phyloP scores from a whole-genome alignment of 1,140 invertebrate species.

The Branchinecta lynchi region DNA sequence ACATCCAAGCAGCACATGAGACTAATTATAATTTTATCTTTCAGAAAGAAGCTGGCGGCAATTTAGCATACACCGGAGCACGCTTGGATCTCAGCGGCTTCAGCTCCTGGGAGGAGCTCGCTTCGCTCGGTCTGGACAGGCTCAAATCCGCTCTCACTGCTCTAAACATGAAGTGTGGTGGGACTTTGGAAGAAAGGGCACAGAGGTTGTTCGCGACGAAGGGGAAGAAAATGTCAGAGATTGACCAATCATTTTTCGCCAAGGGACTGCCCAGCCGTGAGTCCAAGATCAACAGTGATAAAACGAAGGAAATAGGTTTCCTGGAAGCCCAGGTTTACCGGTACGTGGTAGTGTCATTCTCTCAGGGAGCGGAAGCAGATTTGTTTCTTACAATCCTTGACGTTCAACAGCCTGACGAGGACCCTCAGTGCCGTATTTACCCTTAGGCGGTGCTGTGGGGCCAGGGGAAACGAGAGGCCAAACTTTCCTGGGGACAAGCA shows the following conservation, averaged over 20 bases:
- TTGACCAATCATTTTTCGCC: slow-evolving; percentile 78
- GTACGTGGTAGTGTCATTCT: slow-evolving; percentile 27
- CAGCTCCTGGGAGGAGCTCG: slow-evolving; percentile 87
- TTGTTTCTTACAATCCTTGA: too few relatives aligned
- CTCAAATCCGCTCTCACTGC: slow-evolving; percentile 95
- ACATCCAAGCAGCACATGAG: too few relatives aligned
- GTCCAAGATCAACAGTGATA: slow-evolving; percentile 43
- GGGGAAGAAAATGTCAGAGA: slow-evolving; percentile 60
- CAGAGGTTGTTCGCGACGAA: slow-evolving; percentile 89
- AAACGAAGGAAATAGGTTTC: slow-evolving; percentile 62
- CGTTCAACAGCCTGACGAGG: too few relatives aligned
- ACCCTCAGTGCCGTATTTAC: too few relatives aligned
- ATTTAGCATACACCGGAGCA: slow-evolving; percentile 77
- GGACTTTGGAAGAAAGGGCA: slow-evolving; percentile 90
- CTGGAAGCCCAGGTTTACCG: slow-evolving; percentile 78
- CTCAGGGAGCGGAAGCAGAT: too few relatives aligned
- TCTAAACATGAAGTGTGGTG: slow-evolving; percentile 94
- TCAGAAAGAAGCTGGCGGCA: slow-evolving; percentile 84
- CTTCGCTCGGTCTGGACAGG: slow-evolving; percentile 87
- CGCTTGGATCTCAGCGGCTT: slow-evolving; percentile 94
- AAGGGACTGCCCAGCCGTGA: slow-evolving; percentile 51
- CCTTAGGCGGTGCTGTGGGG: too few relatives aligned
- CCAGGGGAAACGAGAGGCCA: too few relatives aligned
- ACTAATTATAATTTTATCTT: too few relatives aligned
- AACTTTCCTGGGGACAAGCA: too few relatives aligned